These are phyloP conservation scores for Oreortyx pictus DNA, from an alignment of 2,797 vertebrate species.

Conservation along the genomic window DNA sequence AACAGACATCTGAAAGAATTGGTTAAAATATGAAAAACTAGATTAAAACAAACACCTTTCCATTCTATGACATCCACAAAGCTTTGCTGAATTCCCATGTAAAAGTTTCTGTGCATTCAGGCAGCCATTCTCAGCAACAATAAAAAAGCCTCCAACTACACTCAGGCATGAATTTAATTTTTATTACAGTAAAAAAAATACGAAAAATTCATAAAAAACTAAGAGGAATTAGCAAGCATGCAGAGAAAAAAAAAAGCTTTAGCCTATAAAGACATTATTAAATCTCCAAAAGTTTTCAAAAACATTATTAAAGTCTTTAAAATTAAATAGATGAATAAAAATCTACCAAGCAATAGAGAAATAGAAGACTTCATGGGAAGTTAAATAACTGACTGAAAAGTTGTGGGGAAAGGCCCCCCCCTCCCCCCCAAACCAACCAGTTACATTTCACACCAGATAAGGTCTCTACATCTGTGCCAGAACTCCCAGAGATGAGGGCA, in stretches of 20 bases:
- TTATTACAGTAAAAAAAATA: not conserved
- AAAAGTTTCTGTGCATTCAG: not conserved
- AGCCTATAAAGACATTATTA: not conserved
- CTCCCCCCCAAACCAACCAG: not conserved
- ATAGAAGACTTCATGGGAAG: not conserved
- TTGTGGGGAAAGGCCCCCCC: not conserved
- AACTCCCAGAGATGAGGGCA: not conserved
- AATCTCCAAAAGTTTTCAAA: not conserved
- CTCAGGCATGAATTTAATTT: slow-evolving; percentile 21
- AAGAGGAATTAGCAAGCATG: not conserved
- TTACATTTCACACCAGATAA: not conserved
- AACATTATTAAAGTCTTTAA: not conserved
- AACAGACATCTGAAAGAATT: too few species aligned
- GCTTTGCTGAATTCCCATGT: not conserved
- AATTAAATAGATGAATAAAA: not conserved
- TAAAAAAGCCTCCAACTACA: slow-evolving; percentile 30
- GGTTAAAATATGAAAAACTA: too few species aligned
- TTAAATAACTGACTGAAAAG: not conserved
- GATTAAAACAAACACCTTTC: too few species aligned
- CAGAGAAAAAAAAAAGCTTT: not conserved
- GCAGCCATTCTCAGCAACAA: slow-evolving; percentile 2
- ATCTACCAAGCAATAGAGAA: not conserved
- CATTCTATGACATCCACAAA: not conserved
- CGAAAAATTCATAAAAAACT: not conserved
- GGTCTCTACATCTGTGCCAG: not conserved